Evolutionary conservation across 2,888 invertebrate genomes (phyloP).

Genomic region (Amaurobius ferox): DNA sequence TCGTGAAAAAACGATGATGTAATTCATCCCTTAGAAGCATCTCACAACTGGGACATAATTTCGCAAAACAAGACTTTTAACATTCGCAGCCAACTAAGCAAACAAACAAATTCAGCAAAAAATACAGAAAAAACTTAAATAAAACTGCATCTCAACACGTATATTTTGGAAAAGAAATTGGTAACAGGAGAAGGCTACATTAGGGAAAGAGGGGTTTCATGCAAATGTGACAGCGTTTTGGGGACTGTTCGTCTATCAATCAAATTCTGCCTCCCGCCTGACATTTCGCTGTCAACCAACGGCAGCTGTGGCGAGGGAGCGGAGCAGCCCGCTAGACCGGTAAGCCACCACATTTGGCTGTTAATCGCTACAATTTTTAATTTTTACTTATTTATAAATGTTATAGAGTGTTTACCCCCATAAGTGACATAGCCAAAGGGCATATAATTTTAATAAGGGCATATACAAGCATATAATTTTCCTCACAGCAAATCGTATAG

Average conservation of each 20-base stretch:
- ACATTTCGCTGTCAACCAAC: conserved; percentile 67
- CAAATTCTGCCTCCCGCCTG: conserved; percentile 55
- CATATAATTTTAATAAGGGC: too few species aligned
- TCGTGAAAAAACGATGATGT: background rate
- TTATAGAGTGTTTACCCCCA: too few species aligned
- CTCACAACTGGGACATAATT: conserved; percentile 30
- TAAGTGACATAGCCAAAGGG: too few species aligned
- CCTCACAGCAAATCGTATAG: too few species aligned
- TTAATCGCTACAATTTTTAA: conserved; percentile 25
- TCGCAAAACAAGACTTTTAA: conserved; percentile 36
- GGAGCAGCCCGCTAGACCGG: conserved; percentile 14
- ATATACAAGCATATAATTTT: too few species aligned
- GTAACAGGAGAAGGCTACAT: conserved; percentile 54
- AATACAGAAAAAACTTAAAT: conserved; percentile 23
- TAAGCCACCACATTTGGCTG: conserved; percentile 52
- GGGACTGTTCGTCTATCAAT: conserved; percentile 63
- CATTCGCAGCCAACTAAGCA: conserved; percentile 2
- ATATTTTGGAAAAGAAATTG: conserved; percentile 58
- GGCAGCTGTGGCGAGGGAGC: conserved; percentile 59
- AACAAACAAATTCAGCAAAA: conserved; percentile 21
- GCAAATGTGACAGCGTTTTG: conserved; percentile 56
- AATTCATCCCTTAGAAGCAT: background rate
- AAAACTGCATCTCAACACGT: conserved; percentile 48
- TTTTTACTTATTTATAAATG: background rate
- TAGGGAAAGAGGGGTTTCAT: conserved; percentile 29